These are phyloP conservation scores for Liparis tanakae DNA, from an alignment of 2,797 vertebrate genomes.

Conservation along the genomic window DNA sequence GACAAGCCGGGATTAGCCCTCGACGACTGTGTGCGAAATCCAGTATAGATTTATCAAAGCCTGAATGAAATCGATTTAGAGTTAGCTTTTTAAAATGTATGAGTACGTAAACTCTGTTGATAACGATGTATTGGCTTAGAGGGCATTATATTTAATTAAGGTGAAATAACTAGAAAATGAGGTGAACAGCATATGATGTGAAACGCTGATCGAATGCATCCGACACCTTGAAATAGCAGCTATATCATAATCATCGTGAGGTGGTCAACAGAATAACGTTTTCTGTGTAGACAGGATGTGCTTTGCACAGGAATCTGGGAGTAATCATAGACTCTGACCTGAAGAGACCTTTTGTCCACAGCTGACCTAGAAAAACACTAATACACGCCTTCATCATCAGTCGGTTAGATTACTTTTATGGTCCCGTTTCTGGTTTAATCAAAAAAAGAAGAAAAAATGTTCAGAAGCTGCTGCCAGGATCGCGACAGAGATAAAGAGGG, in stretches of 20 bases:
- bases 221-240: slow-evolving; percentile 4
- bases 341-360: not conserved
- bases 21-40: not conserved
- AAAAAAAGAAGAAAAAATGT: not conserved
- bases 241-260: too few relatives aligned
- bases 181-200: not conserved
- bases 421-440: not conserved
- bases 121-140: not conserved
- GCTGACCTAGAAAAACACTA: not conserved
- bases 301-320: not conserved
- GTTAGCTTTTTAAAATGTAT: not conserved
- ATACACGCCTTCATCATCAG: not conserved
- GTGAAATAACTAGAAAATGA: not conserved
- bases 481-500: not conserved
- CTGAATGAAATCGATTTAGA: not conserved
- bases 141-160: not conserved
- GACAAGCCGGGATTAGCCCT: not conserved
- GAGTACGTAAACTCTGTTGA: not conserved
- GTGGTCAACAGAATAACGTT: not conserved
- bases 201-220: not conserved
- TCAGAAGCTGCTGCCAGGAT: slow-evolving; percentile 4
- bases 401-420: not conserved
- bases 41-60: not conserved
- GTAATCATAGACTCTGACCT: not conserved
- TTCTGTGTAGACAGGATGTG: not conserved